These are phyloP conservation scores for Propithecus deckenii DNA, from an alignment of 2,797 vertebrate genomes.

Conservation along the genomic window DNA sequence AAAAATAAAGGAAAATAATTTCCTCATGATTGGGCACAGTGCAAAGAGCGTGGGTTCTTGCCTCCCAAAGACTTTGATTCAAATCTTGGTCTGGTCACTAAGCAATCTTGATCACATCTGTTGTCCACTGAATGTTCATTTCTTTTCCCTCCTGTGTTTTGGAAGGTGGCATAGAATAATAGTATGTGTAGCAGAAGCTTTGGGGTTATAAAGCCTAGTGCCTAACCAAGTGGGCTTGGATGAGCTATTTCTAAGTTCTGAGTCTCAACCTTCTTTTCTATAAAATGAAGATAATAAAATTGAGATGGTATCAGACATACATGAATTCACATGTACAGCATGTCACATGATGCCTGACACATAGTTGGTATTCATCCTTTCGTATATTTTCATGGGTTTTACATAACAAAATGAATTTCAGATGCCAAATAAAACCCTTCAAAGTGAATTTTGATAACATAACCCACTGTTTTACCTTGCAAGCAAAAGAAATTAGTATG, in stretches of 20 bases:
- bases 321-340: too few relatives aligned
- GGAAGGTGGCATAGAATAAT: background rate
- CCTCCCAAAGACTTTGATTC: background rate
- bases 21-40: background rate
- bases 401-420: background rate
- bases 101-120: background rate
- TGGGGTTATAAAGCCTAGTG: too few relatives aligned
- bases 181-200: background rate
- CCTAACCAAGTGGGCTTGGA: too few relatives aligned
- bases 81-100: background rate
- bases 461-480: background rate
- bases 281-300: too few relatives aligned
- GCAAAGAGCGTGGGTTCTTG: background rate
- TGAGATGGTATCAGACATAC: too few relatives aligned
- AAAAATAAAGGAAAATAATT: slow-evolving; percentile 20
- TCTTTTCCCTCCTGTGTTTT: background rate
- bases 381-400: background rate
- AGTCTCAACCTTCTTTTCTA: too few relatives aligned
- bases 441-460: background rate
- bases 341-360: too few relatives aligned
- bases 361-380: background rate
- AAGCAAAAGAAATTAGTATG: background rate
- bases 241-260: too few relatives aligned
- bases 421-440: background rate
- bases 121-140: background rate